Conservation (phyloP, 2,113 vertebrate species). For the Alligator sinensis region DNA sequence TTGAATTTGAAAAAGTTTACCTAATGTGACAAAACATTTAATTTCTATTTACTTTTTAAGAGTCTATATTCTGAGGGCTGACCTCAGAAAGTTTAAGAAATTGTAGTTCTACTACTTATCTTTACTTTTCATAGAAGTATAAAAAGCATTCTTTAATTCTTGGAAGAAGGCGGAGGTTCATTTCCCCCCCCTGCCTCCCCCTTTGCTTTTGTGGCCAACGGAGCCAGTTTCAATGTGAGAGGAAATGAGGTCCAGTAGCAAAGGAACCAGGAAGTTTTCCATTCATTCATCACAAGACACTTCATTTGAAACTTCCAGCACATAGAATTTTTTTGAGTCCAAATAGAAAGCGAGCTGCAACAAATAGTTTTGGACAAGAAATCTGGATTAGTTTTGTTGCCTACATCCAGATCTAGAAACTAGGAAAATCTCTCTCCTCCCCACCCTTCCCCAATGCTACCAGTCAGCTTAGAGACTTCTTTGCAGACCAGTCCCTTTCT, state of each 20-base stretch:
- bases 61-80: slow-evolving; percentile 11
- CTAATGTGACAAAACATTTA: not conserved
- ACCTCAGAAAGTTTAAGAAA: slow-evolving; percentile 35
- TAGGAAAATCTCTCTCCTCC: not conserved
- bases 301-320: not conserved
- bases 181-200: not conserved
- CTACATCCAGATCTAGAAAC: rapidly evolving
- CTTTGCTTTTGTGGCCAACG: not conserved
- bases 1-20: not conserved
- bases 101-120: slow-evolving; percentile 36
- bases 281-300: not conserved
- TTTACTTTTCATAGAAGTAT: slow-evolving; percentile 5
- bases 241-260: too few relatives aligned
- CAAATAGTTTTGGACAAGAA: not conserved
- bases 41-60: slow-evolving; percentile 15
- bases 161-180: slow-evolving; percentile 51
- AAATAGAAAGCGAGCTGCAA: rapidly evolving
- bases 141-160: slow-evolving; percentile 60
- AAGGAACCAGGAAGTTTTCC: not conserved
- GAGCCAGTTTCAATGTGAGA: too few relatives aligned
- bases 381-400: not conserved
- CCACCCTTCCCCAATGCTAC: not conserved
- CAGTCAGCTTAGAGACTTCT: too few relatives aligned
- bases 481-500: not conserved
- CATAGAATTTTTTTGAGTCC: not conserved